Base-by-base conservation (phyloP, 2,797 vertebrate genomes). In the Spea hammondii region DNA sequence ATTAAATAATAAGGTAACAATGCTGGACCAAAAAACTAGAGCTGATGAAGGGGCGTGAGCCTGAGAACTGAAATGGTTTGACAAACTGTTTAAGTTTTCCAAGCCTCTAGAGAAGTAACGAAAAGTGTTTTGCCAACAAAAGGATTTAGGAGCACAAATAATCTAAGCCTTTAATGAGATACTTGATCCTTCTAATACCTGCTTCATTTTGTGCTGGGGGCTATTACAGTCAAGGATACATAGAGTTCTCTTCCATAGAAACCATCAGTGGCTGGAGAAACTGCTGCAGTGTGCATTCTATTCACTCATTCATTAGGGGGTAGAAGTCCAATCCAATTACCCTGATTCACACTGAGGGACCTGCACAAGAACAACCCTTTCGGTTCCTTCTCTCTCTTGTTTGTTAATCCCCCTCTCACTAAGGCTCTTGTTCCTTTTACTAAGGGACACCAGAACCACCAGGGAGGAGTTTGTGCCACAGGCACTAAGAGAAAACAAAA, bases 241-340 rank as follows among this genome's bases (percentile, higher is more conserved):
- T 87, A 88, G 88, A 86, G 87, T 88, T 90, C 85, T 90, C 82
- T 82, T 86, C 71, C 83, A 67, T 0, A 11, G 85, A 85, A 87
- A 84, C 92, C 87, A 65, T 89, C 89, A 83, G 92, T 93, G 93
- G 85, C 68, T 59, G 59, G 82, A 89, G 86, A 84, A 93, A 89
- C 94, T 92, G 80, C 80, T 77, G 80, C 75, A 68, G 80, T 82
- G 75, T 91, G 93, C 92, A 93, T 92, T 93, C 90, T 91, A 91
- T 90, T 94, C 92, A 92, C 74, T 82, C 80, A 95, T 95, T 96
- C 94, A 96, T 94, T 91, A 94, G 88, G 93, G 94, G 94, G 92
- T 95, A 71, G 91, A 95, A 95, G 95, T 97, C 95, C 95, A 96
- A 96, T 96, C 95, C 94, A 96, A 96, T 97, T 96, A 96, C 95